These are phyloP conservation scores for Isichthys henryi DNA, from an alignment of 2,113 vertebrate genomes.

Conservation along the genomic window DNA sequence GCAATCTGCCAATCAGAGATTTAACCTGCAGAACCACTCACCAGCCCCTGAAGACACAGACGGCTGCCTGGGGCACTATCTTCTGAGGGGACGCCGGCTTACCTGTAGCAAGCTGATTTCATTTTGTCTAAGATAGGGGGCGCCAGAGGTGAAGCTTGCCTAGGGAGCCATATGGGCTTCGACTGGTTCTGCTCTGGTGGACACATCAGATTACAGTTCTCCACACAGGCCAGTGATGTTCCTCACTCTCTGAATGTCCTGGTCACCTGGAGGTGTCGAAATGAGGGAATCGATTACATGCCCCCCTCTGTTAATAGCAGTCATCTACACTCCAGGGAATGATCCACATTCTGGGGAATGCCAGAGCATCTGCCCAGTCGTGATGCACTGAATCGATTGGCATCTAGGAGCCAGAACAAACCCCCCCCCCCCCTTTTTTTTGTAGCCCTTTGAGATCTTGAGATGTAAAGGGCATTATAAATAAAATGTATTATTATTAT, in stretches of 20 bases:
- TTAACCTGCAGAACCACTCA: not conserved
- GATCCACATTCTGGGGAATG: not conserved
- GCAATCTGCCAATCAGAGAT: not conserved
- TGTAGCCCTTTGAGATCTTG: too few relatives aligned
- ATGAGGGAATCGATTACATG: not conserved
- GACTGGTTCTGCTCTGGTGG: not conserved
- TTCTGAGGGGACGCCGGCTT: not conserved
- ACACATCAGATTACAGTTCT: not conserved
- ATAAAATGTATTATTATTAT: too few relatives aligned
- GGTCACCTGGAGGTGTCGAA: not conserved
- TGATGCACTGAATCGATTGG: not conserved
- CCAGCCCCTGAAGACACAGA: too few relatives aligned
- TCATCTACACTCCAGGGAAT: not conserved
- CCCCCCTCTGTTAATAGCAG: not conserved
- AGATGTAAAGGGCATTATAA: too few relatives aligned
- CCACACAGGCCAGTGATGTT: not conserved
- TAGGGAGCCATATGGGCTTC: not conserved
- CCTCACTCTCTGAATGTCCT: not conserved
- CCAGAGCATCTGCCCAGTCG: not conserved
- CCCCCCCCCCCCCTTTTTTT: too few relatives aligned
- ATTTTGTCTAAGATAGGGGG: not conserved
- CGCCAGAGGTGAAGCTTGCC: not conserved
- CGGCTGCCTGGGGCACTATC: not conserved
- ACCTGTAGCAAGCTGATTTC: not conserved
- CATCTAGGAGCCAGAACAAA: not conserved